Conservation (phyloP, 1,140 invertebrate genomes). For the Eumeta japonica region DNA sequence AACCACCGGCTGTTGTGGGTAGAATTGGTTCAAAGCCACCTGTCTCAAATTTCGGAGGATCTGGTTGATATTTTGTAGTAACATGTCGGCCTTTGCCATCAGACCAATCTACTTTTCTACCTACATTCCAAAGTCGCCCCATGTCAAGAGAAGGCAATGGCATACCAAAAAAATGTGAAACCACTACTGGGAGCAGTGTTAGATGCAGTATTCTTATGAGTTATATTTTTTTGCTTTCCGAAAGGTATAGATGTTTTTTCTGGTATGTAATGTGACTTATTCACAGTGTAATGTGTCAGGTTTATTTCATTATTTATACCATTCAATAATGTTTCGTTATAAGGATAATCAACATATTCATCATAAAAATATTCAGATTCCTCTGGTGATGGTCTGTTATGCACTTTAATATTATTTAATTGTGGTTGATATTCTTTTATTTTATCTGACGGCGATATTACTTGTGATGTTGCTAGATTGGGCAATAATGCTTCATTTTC, state of each 20-base stretch:
- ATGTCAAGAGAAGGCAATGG: conserved; percentile 74
- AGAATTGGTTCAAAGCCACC: conserved; percentile 73
- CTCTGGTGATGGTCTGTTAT: conserved; percentile 61
- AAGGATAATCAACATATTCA: conserved; percentile 74
- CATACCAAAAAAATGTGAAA: conserved; percentile 82
- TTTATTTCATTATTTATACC: conserved; percentile 31
- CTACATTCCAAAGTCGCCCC: conserved; percentile 62
- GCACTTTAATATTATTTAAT: conserved; percentile 40
- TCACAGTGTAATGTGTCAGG: conserved; percentile 24
- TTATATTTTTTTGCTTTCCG: conserved; percentile 61
- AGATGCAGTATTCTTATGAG: conserved; percentile 29
- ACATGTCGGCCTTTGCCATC: conserved; percentile 35
- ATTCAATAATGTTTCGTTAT: conserved; percentile 59
- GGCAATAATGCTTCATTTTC: conserved; percentile 63
- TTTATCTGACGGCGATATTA: conserved; percentile 56
- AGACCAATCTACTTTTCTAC: conserved; percentile 46
- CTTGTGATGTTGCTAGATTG: conserved; percentile 53
- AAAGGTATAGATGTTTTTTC: conserved; percentile 69
- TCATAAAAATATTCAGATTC: conserved; percentile 80
- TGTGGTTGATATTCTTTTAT: conserved; percentile 46
- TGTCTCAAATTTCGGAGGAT: conserved; percentile 66
- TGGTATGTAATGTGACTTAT: conserved; percentile 44
- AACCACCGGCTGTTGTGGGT: conserved; percentile 67
- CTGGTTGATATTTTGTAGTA: conserved; percentile 51
- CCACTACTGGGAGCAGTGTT: conserved; percentile 43